Conservation (phyloP, 2,113 vertebrate genomes). For the Calypte anna region DNA sequence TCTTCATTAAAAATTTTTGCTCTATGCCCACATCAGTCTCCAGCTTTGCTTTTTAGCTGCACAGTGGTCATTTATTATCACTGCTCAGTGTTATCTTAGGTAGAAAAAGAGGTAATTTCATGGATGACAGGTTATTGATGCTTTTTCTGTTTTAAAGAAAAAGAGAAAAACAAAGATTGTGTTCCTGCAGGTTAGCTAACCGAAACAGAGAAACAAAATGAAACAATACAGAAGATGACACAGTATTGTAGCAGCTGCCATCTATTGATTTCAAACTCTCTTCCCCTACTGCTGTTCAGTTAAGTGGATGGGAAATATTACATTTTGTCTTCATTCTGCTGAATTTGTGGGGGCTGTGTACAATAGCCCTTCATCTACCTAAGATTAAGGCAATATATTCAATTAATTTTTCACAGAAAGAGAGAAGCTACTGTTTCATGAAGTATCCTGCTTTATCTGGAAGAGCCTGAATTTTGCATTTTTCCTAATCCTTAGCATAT, state of each 20-base stretch:
- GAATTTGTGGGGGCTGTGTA: not conserved
- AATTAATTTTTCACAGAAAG: not conserved
- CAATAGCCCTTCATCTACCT: not conserved
- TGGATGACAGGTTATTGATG: not conserved
- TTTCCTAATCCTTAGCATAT: not conserved
- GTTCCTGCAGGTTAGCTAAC: not conserved
- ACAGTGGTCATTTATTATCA: rapidly evolving
- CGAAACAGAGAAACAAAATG: not conserved
- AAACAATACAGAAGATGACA: not conserved
- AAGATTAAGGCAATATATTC: not conserved
- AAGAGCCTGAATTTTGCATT: not conserved
- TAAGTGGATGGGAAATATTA: not conserved
- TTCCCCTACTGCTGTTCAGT: not conserved
- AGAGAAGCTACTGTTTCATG: not conserved
- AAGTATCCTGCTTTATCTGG: not conserved
- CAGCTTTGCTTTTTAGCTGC: not conserved
- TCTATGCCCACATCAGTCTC: not conserved
- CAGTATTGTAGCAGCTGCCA: not conserved
- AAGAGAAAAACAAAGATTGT: not conserved
- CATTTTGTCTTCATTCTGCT: not conserved
- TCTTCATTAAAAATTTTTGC: not conserved
- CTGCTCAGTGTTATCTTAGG: not conserved
- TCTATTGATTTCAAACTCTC: not conserved
- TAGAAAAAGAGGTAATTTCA: not conserved
- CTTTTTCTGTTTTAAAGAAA: not conserved